phyloP scores from a whole-genome alignment of 2,113 vertebrate species.

The Oryzias melastigma region DNA sequence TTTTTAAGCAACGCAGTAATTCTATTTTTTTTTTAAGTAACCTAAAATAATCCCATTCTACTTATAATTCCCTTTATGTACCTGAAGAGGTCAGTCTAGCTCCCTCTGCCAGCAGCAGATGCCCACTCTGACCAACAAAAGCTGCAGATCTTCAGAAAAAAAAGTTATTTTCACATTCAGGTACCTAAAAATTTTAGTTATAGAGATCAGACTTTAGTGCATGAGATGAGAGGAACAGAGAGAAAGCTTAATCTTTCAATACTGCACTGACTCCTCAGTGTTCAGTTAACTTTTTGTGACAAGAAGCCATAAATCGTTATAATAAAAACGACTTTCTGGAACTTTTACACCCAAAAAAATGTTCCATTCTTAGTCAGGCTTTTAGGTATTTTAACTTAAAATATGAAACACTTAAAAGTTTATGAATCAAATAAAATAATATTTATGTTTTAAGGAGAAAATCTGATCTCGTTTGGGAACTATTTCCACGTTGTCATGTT shows the following conservation, averaged over 20 bases:
- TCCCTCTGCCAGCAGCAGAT: slow-evolving; percentile 42
- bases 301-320: no score
- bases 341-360: no score
- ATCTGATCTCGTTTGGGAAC: not conserved
- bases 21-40: no score
- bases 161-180: not conserved
- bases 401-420: no score
- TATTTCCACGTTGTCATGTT: not conserved
- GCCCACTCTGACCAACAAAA: slow-evolving; percentile 34
- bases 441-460: no score
- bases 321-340: no score
- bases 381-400: not conserved
- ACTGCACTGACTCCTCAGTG: no score
- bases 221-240: not conserved
- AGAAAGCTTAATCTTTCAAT: not conserved
- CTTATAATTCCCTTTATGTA: slow-evolving; percentile 36
- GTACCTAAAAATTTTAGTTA: not conserved
- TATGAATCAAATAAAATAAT: no score
- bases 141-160: not conserved
- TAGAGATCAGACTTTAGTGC: not conserved
- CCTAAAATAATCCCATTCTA: not conserved
- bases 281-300: no score
- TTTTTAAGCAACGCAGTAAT: no score
- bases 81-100: slow-evolving; percentile 74
- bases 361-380: not conserved